Base-by-base conservation (phyloP, 2,113 vertebrate species). In the Montifringilla adamsi region DNA sequence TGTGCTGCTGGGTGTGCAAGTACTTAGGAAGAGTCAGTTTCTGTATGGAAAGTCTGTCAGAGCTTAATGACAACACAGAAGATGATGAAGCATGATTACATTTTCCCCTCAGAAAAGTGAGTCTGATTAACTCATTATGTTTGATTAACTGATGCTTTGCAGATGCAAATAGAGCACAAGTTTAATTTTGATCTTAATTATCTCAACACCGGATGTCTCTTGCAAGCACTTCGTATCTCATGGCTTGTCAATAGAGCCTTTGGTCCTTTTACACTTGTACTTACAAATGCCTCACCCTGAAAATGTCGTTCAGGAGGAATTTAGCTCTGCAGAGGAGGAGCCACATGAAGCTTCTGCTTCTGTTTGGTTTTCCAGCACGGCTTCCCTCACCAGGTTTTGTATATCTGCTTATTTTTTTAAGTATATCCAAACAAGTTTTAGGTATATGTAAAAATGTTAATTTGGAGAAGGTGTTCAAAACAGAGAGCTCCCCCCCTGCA, bases 171-270 rank as follows among this genome's bases (percentile, higher is more conserved):
- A 60, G 21, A 89, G 72, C 24, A 28, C 23, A 50, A 76, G 73
- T 56, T 93, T 94, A 81, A 95, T 95, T 96, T 96, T 89, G 23
- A 90, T 84, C 84, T 89, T 84, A 84, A 92, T 93, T 92, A 81
- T 88, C 83, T 93, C 80, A 81, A 58, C 68, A 60, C 60, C 12
- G 16, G 87, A 87, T 92, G 49, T 53, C 20, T 92, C 90, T 96
- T 93, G 83, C 79, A 78, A 96, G 49, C 37, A 64, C 41, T 92
- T 90, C 1, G 6, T 92, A 84, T 89, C 79, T 97, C 56, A 87
- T 15, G 69, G 73, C 69, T 91, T 94, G 88, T 90, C 88, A 55
- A 30, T 59, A 55, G 72, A 94, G 79, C 79, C 85, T 80, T 87
- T 52, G 69, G 84, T 87, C 86, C 64, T 94, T 92, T 92, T 67